A percentile compares a stretch with the other conserved stretches of the same genome.
Conservation (phyloP, 2,888 invertebrate species). For the Capitulum mitella region DNA sequence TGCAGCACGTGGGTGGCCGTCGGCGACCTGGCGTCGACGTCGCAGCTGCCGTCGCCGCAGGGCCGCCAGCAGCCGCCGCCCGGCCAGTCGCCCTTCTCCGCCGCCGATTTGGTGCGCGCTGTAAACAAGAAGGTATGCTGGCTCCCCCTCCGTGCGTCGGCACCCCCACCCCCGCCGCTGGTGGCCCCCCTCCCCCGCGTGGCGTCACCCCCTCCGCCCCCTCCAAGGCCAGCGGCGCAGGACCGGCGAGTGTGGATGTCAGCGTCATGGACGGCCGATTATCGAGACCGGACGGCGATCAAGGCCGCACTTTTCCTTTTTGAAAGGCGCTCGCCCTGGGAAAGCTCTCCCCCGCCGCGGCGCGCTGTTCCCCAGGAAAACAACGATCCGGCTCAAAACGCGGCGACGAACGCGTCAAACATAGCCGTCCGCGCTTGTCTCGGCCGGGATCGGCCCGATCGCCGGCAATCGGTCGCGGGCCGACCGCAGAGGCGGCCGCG, state of each 20-base stretch:
- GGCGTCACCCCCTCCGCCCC: not conserved
- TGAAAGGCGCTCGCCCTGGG: not conserved
- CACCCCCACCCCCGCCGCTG: not conserved
- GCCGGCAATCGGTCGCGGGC: not conserved
- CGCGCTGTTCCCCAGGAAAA: not conserved
- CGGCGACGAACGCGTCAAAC: not conserved
- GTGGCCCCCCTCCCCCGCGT: not conserved
- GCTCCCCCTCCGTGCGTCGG: not conserved
- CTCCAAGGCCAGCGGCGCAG: not conserved
- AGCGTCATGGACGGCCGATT: not conserved
- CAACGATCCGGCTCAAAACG: not conserved
- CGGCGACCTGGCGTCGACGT: conserved; percentile 64
- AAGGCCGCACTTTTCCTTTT: not conserved
- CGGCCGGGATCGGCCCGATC: not conserved
- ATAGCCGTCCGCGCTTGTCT: not conserved
- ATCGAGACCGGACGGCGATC: not conserved
- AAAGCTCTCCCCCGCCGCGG: not conserved
- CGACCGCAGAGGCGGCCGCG: not conserved
- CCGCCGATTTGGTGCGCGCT: conserved; percentile 62
- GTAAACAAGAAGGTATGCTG: conserved; percentile 65
- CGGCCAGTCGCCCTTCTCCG: conserved; percentile 49
- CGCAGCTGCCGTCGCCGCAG: conserved; percentile 75
- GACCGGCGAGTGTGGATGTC: not conserved
- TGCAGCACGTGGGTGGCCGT: conserved; percentile 84
- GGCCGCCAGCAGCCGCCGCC: conserved; percentile 39